These are phyloP conservation scores for Eupithecia exiguata DNA, from an alignment of 2,888 invertebrate genomes.

Conservation along the genomic window DNA sequence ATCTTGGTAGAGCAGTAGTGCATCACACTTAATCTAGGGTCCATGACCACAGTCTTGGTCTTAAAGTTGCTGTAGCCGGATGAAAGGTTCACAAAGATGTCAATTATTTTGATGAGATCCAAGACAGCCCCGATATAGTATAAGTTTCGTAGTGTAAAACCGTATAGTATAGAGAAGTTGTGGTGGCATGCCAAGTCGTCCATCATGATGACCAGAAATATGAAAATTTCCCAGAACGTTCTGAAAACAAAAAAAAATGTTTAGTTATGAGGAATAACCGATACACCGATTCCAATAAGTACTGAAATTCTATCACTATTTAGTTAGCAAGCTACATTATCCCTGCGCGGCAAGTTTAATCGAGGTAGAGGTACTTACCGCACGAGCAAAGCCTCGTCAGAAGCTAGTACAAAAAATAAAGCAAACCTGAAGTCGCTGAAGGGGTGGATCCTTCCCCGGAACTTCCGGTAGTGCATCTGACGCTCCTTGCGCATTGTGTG, in stretches of 20 bases:
- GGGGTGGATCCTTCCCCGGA: conserved; percentile 53
- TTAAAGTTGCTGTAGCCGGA: conserved; percentile 48
- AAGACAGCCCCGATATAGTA: conserved; percentile 42
- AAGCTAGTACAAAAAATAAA: background rate
- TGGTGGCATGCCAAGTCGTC: conserved; percentile 45
- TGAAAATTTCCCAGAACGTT: conserved; percentile 47
- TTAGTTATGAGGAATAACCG: background rate
- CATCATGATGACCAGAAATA: conserved; percentile 39
- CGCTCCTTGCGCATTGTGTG: conserved; percentile 54
- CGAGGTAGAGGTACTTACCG: background rate
- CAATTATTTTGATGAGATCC: conserved; percentile 46
- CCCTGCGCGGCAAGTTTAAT: background rate
- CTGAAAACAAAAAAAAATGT: conserved; percentile 44
- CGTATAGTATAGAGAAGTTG: conserved; percentile 45
- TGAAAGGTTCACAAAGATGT: conserved; percentile 47
- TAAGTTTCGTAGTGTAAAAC: conserved; percentile 13
- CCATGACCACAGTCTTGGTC: conserved; percentile 44
- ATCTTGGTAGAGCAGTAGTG: conserved; percentile 50
- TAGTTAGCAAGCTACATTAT: background rate
- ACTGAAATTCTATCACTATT: background rate
- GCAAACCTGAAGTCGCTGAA: conserved; percentile 49
- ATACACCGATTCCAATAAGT: background rate
- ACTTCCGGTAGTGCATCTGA: conserved; percentile 49
- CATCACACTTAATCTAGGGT: conserved; percentile 37
- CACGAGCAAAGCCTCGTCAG: background rate